Evolutionary conservation across 2,113 vertebrate genomes (phyloP), one percentile per base, ranked within the genome.

Genomic region (Lontra canadensis): DNA sequence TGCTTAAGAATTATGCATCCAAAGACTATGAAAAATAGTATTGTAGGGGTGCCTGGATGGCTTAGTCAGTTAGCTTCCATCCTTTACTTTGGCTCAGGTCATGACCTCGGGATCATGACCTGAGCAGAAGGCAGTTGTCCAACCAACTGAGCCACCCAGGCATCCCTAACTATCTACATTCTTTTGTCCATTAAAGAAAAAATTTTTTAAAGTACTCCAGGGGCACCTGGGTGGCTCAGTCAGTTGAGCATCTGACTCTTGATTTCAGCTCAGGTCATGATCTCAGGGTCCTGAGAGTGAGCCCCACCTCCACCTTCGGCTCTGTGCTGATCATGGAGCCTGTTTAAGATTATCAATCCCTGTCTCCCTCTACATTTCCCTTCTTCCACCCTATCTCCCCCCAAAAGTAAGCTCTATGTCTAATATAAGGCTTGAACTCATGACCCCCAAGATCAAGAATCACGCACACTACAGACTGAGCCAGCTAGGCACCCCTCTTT

Each of bases 1-100:
- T 20, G 73, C 42, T 73, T 82, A 82, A 49, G 47, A 82, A 55
- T 82, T 52, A 42, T 63, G 34, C 26, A 88, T 63, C 25, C 65
- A 82, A 94, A 52, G 78, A 73, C 65, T 61, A 63, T 82, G 61
- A 59, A 82, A 88, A 94, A 31, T 31, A 71, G 17, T 88, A 81
- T 39, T 26, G 4, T 34, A 82, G 36, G 69, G 31, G 17, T 49
- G 7, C 34, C 67, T 36, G 34, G 34, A 36, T 36, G 18, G 67
- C 34, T 69, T 36, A 69, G 67, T 36, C 17, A 10, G 17, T n/a
- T n/a, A 69, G 67, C 34, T 2, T 69, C 8, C 17, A 69, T 9
- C 36, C 67, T 69, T 69, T 34, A 69, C 18, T 69, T 69, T 69
- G 67, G 34, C 67, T 69, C 67, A 36, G 67, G 67, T 69, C 34